Evolutionary conservation across 2,113 vertebrate genomes (phyloP).

Genomic region (Chascanopsetta lugubris): DNA sequence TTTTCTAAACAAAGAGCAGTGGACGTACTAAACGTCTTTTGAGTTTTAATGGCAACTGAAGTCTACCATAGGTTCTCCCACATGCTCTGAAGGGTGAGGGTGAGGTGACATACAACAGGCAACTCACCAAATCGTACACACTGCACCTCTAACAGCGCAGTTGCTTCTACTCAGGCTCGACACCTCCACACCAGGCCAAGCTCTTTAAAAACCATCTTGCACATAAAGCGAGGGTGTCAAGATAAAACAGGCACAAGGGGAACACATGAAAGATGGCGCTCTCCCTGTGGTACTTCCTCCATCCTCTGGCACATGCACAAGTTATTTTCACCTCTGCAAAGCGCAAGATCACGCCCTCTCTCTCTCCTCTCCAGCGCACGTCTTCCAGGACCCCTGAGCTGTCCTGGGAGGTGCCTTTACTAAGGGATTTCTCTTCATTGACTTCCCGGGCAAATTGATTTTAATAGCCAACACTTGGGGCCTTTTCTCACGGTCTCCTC

Average conservation of each 20-base stretch:
- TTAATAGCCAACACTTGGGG: constrained; percentile 77
- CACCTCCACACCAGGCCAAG: constrained; percentile 8
- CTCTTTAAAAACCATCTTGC: constrained; percentile 28
- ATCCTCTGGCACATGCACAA: constrained; percentile 32
- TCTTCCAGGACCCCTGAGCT: constrained; percentile 68
- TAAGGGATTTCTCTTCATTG: constrained; percentile 67
- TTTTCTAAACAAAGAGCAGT: no score
- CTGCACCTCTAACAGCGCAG: no score
- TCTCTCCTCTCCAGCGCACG: constrained; percentile 24
- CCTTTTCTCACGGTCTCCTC: constrained; percentile 72
- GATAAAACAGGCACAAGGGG: constrained; percentile 38
- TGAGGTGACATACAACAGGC: no score
- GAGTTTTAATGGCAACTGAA: no score
- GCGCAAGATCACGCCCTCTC: constrained; percentile 31
- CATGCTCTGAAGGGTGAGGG: no score
- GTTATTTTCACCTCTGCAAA: constrained; percentile 62
- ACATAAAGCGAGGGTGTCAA: constrained; percentile 18
- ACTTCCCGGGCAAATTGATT: constrained; percentile 78
- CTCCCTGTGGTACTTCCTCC: constrained; percentile 3
- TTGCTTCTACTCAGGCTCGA: no score
- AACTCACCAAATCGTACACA: no score
- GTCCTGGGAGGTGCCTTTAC: constrained; percentile 65
- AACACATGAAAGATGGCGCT: constrained; percentile 31
- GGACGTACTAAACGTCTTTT: no score
- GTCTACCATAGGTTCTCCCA: no score